Percentiles rank a stretch among this genome's conserved stretches.
These are phyloP conservation scores for Rhea pennata DNA, from an alignment of 2,113 vertebrate species.

Conservation along the genomic window DNA sequence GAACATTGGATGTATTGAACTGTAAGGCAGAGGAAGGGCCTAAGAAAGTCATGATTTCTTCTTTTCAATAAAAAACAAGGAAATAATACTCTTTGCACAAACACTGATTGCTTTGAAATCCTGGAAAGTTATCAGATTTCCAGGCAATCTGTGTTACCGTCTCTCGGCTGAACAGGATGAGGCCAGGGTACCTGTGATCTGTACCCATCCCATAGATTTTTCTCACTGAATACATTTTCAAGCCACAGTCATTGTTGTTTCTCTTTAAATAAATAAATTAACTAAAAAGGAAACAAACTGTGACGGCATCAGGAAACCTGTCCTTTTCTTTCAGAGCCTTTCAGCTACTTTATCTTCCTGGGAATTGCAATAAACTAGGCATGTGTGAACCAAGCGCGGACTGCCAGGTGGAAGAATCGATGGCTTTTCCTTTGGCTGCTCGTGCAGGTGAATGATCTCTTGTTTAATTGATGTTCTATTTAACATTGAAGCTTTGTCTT, in stretches of 20 bases:
- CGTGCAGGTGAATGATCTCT: not conserved
- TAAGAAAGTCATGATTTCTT: not conserved
- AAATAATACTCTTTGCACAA: fast-evolving
- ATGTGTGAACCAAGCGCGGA: not conserved
- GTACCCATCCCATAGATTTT: not conserved
- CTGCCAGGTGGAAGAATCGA: not conserved
- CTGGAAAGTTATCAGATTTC: not conserved
- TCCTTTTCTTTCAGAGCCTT: not conserved
- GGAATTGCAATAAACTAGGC: not conserved
- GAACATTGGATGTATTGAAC: fast-evolving
- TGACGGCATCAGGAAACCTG: not conserved
- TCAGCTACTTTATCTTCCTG: not conserved
- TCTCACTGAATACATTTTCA: not conserved
- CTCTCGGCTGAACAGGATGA: not conserved
- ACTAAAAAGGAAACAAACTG: not conserved
- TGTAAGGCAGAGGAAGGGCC: not conserved
- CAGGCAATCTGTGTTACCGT: not conserved
- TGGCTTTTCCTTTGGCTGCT: not conserved
- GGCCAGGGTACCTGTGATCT: not conserved
- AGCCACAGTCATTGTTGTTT: not conserved
- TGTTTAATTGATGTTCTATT: constrained; percentile 35
- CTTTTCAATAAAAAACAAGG: not conserved
- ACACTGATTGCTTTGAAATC: not conserved
- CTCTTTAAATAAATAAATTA: not conserved
- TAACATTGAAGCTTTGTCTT: not conserved